A percentile compares a stretch with the other conserved stretches of the same genome.
Conservation (phyloP, 2,113 vertebrate species). For the Scortum barcoo region DNA sequence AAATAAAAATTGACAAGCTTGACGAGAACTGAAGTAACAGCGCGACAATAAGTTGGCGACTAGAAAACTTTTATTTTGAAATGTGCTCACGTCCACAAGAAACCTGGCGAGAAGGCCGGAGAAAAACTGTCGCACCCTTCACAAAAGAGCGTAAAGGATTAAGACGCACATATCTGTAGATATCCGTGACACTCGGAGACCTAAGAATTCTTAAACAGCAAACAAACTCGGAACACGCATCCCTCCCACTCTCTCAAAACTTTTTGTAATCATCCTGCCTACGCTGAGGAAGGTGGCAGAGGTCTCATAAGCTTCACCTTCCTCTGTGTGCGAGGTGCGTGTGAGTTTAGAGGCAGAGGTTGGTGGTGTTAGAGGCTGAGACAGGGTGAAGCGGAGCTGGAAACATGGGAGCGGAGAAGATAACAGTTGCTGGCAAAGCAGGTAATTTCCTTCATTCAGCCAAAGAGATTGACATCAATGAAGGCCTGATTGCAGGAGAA, state of each 20-base stretch:
- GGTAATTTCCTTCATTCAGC: constrained; percentile 65
- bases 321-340: background rate
- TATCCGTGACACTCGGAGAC: background rate
- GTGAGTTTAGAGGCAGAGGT: background rate
- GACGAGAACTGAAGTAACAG: background rate
- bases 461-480: constrained; percentile 51
- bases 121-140: background rate
- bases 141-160: background rate
- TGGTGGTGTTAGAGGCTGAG: background rate
- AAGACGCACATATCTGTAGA: background rate
- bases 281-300: background rate
- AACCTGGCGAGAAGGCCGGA: background rate
- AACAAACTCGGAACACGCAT: background rate
- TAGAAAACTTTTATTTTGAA: background rate
- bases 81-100: background rate
- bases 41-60: background rate
- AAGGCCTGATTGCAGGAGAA: constrained; percentile 65
- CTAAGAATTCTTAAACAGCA: background rate
- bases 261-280: background rate
- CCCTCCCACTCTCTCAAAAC: background rate
- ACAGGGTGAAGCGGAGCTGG: constrained; percentile 6
- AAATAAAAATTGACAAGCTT: background rate
- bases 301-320: background rate
- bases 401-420: constrained; percentile 16
- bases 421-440: constrained; percentile 39